Evolutionary conservation across 92 coral and sea anemone species (phyloP), one percentile per base, ranked within the genome.

Genomic region (Porites rus): DNA sequence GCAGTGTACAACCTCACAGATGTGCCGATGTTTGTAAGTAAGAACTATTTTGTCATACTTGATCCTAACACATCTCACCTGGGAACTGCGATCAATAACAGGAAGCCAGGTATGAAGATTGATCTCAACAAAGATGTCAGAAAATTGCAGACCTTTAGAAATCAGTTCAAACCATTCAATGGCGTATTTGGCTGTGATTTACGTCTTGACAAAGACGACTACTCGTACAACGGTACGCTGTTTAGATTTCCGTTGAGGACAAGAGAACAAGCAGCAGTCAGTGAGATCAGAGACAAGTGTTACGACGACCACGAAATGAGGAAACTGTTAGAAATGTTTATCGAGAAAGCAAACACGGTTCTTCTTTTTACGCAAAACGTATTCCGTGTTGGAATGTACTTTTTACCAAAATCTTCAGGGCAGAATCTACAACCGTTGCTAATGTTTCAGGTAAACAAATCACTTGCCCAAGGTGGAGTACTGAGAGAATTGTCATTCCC

Each of bases 1-100:
- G 91, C 97, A 1, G 98, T 93, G 69, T 95, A 95, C 92, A 92
- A 95, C 63, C 84, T 95, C 58, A 96, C 98, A 14, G 98, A 96
- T 77, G 97, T 94, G 38, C 98, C 98, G 52, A 94, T 96, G 84
- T 90, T 96, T 74, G 84, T 96, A 17, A 96, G 98, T 84, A 88
- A 89, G 74, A 90, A 88, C 62, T 80, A 77, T 54, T 60, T 93
- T 50, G 95, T 84, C 54, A 76, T 96, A 2, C 88, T 96, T 75
- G 98, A 96, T 78, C 98, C 98, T 2, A 92, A 96, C 74, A 91
- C 92, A 64, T 85, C 92, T 10, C 90, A 93, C 78, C 93, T 96
- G 1, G 96, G 94, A 22, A 89, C 84, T 17, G 93, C 81, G 72
- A 93, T 95, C 75, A 76, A 66, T 18, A 68, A 80, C 66, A 80